Base-by-base conservation (phyloP, 2,797 vertebrate genomes). In the Acridotheres tristis region DNA sequence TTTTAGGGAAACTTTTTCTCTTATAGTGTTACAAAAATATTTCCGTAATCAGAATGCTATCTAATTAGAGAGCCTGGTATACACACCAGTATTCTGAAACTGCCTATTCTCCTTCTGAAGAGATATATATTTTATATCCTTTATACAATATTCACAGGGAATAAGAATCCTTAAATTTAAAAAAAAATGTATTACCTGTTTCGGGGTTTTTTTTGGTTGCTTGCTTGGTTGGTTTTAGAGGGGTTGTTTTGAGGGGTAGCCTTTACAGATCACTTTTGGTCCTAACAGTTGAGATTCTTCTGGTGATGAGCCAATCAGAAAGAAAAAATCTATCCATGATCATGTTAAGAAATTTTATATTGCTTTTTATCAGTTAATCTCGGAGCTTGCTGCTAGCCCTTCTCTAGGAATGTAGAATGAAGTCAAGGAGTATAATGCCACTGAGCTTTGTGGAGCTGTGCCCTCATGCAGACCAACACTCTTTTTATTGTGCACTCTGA, bases 181-280 rank as follows among this genome's bases (percentile, higher is more conserved):
- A 51, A 25, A 51, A 22, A 19, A 1, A 65, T 6, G 4, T 20
- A 21, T 51, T 23, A 12, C 19, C 47, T 62, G 2, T n/a, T 65
- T 72, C 43, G 43, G 9, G 5, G 3, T 1, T 0, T 7, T 36
- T 59, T 57, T 53, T 58, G 1, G 4, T 54, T 36, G 12, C 13
- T 61, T 81, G 18, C 0, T 80, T 66, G 18, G 6, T 20, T 74
- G 12, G 8, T 38, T 67, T 40, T 69, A 25, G 11, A 43, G 8
- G 3, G 4, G 13, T 23, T 22, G 61, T 17, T 78, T 51, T 19
- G 11, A 8, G 14, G 8, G 5, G 5, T 9, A 34, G 3, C 10
- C 63, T 71, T 71, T 84, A 78, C 23, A 13, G 16, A 40, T 27
- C 26, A 42, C 13, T 25, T 51, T 61, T 74, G 2, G 4, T 81